phyloP scores from a whole-genome alignment of 1,140 invertebrate species.

The Steinernema khuongi region DNA sequence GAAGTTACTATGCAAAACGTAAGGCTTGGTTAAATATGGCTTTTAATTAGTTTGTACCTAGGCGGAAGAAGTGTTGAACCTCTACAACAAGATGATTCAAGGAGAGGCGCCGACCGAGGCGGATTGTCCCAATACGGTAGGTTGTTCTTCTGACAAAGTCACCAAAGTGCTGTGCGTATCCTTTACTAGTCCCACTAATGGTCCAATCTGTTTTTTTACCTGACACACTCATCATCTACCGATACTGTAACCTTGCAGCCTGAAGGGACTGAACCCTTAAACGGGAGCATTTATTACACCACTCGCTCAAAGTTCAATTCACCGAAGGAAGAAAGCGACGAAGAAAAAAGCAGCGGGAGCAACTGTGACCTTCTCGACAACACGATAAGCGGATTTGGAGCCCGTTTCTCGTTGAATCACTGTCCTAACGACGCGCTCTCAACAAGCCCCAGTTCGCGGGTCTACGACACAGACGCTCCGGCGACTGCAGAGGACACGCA shows the following conservation, averaged over 20 bases:
- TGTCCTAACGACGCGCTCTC: background rate
- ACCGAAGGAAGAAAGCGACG: background rate
- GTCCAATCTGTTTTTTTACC: background rate
- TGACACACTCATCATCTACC: too few species aligned
- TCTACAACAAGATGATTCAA: background rate
- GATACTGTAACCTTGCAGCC: background rate
- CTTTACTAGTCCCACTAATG: too few species aligned
- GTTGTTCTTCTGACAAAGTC: too few species aligned
- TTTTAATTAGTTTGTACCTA: background rate
- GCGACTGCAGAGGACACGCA: background rate
- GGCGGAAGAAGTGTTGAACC: background rate
- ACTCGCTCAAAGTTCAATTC: background rate
- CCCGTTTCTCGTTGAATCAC: background rate
- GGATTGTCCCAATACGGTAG: too few species aligned
- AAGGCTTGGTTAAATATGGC: background rate
- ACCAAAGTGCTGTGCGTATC: too few species aligned
- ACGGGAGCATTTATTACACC: background rate
- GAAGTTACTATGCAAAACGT: background rate
- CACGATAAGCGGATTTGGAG: background rate
- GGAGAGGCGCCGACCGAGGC: too few species aligned
- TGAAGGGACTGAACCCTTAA: background rate
- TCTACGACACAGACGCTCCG: background rate
- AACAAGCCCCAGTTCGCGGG: background rate
- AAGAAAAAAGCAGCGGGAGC: background rate
- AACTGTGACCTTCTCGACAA: slow-evolving; percentile 10